phyloP scores from a whole-genome alignment of 30 jellyfish, hydroid and myxozoan species.

The Hydractinia echinata region DNA sequence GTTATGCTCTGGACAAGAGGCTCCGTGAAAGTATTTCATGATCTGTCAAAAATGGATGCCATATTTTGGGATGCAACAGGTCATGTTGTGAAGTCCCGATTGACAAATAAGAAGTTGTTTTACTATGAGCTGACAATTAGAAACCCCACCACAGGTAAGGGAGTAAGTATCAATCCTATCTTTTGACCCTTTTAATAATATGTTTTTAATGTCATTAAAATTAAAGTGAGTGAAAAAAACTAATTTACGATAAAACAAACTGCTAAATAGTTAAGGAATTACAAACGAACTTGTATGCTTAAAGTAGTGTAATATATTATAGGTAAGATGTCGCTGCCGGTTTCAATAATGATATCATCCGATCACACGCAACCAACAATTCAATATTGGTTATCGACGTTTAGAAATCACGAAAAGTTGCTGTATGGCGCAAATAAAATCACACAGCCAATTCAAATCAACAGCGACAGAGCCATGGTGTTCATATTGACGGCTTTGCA shows the following conservation, averaged over 20 bases:
- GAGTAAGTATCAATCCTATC: too few species aligned
- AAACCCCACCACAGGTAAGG: constrained; percentile 23
- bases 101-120: constrained; percentile 10
- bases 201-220: too few species aligned
- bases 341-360: constrained; percentile 28
- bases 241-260: too few species aligned
- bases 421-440: constrained; percentile 22
- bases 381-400: constrained; percentile 9
- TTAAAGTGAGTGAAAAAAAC: too few species aligned
- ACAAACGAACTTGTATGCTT: too few species aligned
- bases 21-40: constrained; percentile 10
- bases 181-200: too few species aligned
- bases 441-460: constrained; percentile 25
- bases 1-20: constrained; percentile 4
- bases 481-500: constrained; percentile 27
- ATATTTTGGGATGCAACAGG: constrained; percentile 24
- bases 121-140: constrained; percentile 32
- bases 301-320: too few species aligned
- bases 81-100: background rate
- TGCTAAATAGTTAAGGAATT: too few species aligned
- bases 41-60: background rate
- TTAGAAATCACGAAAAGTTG: constrained; percentile 23
- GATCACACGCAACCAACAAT: constrained; percentile 20
- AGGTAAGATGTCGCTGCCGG: constrained; percentile 19
- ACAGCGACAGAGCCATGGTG: constrained; percentile 35